Evolutionary conservation across 2,888 invertebrate genomes (phyloP).

Genomic region (Andrena trimmerana): DNA sequence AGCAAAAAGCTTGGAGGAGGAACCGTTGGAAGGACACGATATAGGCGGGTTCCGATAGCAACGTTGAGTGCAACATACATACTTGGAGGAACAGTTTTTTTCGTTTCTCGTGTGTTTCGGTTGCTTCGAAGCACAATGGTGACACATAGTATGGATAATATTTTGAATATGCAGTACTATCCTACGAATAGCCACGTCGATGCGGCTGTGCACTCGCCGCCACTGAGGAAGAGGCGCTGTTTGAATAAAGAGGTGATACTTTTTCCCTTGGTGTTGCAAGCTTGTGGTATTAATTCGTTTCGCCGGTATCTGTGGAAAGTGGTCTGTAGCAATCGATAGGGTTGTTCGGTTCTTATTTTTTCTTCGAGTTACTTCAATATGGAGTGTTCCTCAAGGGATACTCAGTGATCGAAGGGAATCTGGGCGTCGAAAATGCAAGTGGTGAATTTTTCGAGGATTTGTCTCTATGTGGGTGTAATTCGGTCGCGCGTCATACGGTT

Average conservation of each 20-base stretch:
- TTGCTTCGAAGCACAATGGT: constrained; percentile 75
- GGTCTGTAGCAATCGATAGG: background rate
- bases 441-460: too few relatives aligned
- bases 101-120: constrained; percentile 3
- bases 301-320: background rate
- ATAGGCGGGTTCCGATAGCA: background rate
- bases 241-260: constrained; percentile 82
- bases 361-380: too few relatives aligned
- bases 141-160: constrained; percentile 84
- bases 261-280: background rate
- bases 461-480: background rate
- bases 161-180: constrained; percentile 83
- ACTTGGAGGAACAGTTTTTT: background rate
- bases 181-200: constrained; percentile 75
- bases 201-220: constrained; percentile 74
- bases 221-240: constrained; percentile 81
- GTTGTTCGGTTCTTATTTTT: too few relatives aligned
- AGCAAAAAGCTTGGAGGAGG: background rate
- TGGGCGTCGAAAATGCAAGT: too few relatives aligned
- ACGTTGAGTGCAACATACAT: background rate
- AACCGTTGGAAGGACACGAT: background rate
- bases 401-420: too few relatives aligned
- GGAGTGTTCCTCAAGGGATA: too few relatives aligned
- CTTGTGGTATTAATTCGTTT: background rate
- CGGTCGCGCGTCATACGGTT: background rate